Base-by-base conservation (phyloP, 2,113 vertebrate species). In the Gasterosteus nipponicus region DNA sequence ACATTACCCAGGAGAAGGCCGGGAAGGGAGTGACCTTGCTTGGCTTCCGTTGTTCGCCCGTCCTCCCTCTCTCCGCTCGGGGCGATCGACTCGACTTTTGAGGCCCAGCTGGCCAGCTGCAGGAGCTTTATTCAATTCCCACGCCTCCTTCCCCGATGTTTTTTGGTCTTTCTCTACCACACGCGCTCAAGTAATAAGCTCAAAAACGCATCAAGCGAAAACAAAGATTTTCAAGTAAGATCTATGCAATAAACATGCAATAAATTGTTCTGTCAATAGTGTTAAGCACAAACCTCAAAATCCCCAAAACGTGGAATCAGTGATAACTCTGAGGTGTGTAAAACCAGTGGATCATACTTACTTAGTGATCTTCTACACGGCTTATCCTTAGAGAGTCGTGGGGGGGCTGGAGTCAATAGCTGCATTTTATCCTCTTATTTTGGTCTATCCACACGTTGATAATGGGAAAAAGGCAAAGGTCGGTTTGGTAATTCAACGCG, bases 401-500 rank as follows among this genome's bases (percentile, higher is more conserved):
- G 7, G 35, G 35, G 35, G 35, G 35, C 35, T 38, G 35, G 5
- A 38, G 4, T 38, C 35, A 38, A 75, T 58, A 42, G 53, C 33
- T 51, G 47, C 54, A 35, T 85, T 88, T 58, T 67, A 56, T 73
- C 56, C 44, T 79, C 47, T 70, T 86, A 70, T 82, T 91, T 83
- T 77, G 76, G 68, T 59, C 64, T 39, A 72, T 46, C 14, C 69
- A 62, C 38, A 69, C 54, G 84, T 72, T 87, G 85, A 88, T 92
- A 89, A 85, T 86, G 76, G 74, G 33, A 82, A 90, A 86, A 92
- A 89, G 83, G 78, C 87, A 78, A 82, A 81, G 84, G 78, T 88
- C 80, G 82, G 84, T 79, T 87, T 75, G 65, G 92, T 94, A 93
- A 94, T 94, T 93, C 77, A 77, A 80, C 74, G 78, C 91, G 92